These are phyloP conservation scores for Hemibagrus guttatus DNA, from an alignment of 2,797 vertebrate genomes.

Conservation along the genomic window DNA sequence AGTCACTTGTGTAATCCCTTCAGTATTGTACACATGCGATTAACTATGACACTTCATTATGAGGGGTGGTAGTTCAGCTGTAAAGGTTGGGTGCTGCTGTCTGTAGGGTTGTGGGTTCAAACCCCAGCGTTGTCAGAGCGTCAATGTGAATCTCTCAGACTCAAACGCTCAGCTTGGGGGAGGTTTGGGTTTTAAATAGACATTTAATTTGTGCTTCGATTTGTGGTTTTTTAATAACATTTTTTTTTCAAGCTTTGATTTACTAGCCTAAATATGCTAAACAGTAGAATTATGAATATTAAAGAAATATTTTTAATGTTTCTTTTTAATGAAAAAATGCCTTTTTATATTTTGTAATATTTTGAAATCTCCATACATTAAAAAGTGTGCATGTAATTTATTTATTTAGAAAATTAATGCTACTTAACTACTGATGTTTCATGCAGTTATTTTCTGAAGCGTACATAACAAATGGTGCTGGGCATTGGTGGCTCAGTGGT, in stretches of 20 bases:
- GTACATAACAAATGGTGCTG: no score
- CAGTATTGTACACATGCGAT: neutral
- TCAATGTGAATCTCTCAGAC: neutral
- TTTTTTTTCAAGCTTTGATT: neutral
- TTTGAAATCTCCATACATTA: no score
- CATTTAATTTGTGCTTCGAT: neutral
- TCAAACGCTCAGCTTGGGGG: neutral
- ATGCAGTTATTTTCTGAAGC: neutral
- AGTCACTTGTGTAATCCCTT: neutral
- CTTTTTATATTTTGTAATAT: no score
- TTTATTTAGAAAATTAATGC: neutral
- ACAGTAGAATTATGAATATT: neutral
- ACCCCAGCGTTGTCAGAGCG: neutral
- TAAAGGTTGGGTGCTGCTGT: no score
- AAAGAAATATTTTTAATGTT: neutral
- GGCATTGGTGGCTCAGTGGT: no score
- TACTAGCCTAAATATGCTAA: neutral
- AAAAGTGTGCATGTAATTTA: neutral
- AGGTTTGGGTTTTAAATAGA: neutral
- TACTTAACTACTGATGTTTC: neutral
- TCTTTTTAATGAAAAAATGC: no score
- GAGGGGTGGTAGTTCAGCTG: neutral
- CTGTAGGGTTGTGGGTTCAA: neutral
- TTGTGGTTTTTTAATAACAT: neutral
- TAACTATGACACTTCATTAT: conserved; percentile 17